phyloP scores from a whole-genome alignment of 2,797 vertebrate genomes.

The Nasua narica region DNA sequence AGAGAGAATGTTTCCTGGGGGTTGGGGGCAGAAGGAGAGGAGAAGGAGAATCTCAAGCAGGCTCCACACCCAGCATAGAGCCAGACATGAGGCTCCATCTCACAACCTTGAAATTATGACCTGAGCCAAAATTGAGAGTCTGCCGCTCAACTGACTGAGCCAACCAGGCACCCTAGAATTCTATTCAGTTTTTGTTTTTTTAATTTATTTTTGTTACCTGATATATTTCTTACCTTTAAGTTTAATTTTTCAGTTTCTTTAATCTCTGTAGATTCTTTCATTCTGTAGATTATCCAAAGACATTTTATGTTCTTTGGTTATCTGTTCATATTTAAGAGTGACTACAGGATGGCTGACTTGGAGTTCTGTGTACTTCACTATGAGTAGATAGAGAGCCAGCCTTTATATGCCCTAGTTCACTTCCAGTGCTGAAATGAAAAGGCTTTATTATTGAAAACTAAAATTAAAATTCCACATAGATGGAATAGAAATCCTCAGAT shows the following conservation, averaged over 20 bases:
- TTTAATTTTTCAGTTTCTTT: not conserved
- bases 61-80: not conserved
- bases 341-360: not conserved
- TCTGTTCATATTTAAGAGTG: not conserved
- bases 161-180: not conserved
- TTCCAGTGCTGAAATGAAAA: not conserved
- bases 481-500: not conserved
- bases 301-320: not conserved
- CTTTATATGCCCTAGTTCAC: not conserved
- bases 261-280: not conserved
- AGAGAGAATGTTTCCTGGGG: not conserved
- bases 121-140: not conserved
- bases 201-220: not conserved
- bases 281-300: not conserved
- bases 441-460: not conserved
- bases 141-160: not conserved
- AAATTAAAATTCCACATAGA: not conserved
- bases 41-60: not conserved
- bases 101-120: not conserved
- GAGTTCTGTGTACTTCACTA: not conserved
- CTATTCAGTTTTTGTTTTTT: not conserved
- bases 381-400: not conserved
- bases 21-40: not conserved
- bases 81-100: not conserved
- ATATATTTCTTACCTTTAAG: not conserved